Conservation (phyloP, 2,797 vertebrate genomes). For the Eulemur mongoz region DNA sequence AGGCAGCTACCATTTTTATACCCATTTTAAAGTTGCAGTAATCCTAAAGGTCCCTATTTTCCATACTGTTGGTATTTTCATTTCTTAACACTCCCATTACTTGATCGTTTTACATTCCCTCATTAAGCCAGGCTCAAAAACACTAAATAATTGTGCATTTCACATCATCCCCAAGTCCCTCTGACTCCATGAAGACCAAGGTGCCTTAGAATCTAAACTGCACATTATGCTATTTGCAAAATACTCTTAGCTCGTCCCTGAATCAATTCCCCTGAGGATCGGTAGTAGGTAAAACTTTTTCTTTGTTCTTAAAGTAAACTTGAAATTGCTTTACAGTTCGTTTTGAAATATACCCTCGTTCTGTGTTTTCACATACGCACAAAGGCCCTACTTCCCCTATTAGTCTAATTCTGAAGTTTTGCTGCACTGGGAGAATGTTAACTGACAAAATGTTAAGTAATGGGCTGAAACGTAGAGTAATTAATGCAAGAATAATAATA, state of each 20-base stretch:
- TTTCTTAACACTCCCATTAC: background rate
- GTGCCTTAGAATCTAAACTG: background rate
- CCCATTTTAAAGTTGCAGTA: background rate
- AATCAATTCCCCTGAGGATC: background rate
- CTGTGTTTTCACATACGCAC: background rate
- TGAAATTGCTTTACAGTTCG: background rate
- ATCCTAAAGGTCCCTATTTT: background rate
- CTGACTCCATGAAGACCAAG: background rate
- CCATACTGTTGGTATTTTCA: background rate
- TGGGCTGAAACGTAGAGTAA: background rate
- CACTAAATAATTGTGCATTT: background rate
- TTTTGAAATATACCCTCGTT: background rate
- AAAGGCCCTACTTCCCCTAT: background rate
- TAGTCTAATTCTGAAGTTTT: background rate
- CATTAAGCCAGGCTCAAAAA: background rate
- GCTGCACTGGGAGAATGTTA: background rate
- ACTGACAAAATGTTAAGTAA: conserved; percentile 26
- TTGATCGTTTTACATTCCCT: background rate
- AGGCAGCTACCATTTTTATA: background rate
- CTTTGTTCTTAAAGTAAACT: conserved; percentile 10
- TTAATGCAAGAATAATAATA: background rate
- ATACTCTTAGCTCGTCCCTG: background rate
- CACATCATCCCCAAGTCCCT: background rate
- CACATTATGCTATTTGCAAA: background rate
- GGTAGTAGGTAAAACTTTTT: background rate